Evolutionary conservation across 2,888 invertebrate species (phyloP), one percentile per base, ranked within the genome.

Genomic region (Cosmopolites sordidus): DNA sequence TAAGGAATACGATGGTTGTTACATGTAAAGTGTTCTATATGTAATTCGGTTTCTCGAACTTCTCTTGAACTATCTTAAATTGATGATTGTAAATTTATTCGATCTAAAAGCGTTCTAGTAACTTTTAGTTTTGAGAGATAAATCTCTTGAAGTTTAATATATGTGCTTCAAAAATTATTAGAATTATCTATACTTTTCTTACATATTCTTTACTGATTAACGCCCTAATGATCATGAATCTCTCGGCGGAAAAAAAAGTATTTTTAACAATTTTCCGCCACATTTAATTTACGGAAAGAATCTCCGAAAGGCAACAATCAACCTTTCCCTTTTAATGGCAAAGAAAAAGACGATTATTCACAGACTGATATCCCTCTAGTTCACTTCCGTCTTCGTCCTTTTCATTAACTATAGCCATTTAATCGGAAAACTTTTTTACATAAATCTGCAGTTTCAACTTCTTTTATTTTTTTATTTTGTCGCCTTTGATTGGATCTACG

Each of bases 341-440:
- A 42, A 45, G 64, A 66, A 69, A 67, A 67, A 66, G 66, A 64
- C 66, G 66, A 71, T 69, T 68, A 70, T 69, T 70, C 66, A 68
- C 67, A 64, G 66, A 66, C 67, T 65, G 64, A 64, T 64, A 64
- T 33, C 33, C 4, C 33, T 33, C 33, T 12, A 33, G 11, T 12
- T 12, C 33, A 11, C 8, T 33, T 48, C 43, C 57, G n/a, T 47
- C 33, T 38, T 45, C 48, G 45, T 45, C 48, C 33, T 37, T 46
- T 51, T 56, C 56, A 56, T 56, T 56, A 56, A 56, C 56, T 51
- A 56, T 51, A 48, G 43, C 45, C 48, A 66, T 66, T 67, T 67
- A 67, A 69, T 69, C 64, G 65, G 62, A 65, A 68, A 69, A 69
- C 60, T 68, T 66, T 61, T 62, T 58, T 59, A 62, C 63, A 66